A percentile compares a stretch with the other conserved stretches of the same genome.
Conservation (phyloP, 2,113 vertebrate genomes). For the Morone saxatilis region DNA sequence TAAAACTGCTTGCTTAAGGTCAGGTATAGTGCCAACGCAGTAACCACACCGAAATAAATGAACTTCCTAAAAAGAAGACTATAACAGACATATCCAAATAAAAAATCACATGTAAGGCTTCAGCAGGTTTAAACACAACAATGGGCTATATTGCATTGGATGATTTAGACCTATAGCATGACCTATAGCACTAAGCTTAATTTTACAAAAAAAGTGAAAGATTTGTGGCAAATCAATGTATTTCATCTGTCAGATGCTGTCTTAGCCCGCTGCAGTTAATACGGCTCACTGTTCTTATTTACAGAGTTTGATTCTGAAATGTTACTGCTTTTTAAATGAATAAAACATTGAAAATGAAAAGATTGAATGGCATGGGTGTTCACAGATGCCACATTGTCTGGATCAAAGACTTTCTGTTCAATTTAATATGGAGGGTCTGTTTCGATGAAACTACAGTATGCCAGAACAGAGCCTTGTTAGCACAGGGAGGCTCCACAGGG, state of each 20-base stretch:
- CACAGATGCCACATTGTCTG: slow-evolving; percentile 37
- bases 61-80: neutral
- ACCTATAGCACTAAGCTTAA: neutral
- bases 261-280: neutral
- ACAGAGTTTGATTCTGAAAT: neutral
- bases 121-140: too few relatives aligned
- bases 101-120: neutral
- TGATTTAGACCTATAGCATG: too few relatives aligned
- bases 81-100: neutral
- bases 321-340: neutral
- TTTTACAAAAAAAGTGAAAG: neutral
- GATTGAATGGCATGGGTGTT: slow-evolving; percentile 3
- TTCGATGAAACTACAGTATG: slow-evolving; percentile 27
- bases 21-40: neutral
- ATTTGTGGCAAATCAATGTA: neutral
- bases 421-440: slow-evolving; percentile 20
- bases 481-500: slow-evolving; percentile 32
- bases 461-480: slow-evolving; percentile 49
- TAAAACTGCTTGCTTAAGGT: neutral
- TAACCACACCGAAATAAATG: neutral
- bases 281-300: neutral
- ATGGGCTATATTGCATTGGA: too few relatives aligned
- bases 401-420: slow-evolving; percentile 42
- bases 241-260: neutral
- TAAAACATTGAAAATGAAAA: neutral